Evolutionary conservation across 1,140 invertebrate species (phyloP), one percentile per base, ranked within the genome.

Genomic region (Lepidurus packardi): DNA sequence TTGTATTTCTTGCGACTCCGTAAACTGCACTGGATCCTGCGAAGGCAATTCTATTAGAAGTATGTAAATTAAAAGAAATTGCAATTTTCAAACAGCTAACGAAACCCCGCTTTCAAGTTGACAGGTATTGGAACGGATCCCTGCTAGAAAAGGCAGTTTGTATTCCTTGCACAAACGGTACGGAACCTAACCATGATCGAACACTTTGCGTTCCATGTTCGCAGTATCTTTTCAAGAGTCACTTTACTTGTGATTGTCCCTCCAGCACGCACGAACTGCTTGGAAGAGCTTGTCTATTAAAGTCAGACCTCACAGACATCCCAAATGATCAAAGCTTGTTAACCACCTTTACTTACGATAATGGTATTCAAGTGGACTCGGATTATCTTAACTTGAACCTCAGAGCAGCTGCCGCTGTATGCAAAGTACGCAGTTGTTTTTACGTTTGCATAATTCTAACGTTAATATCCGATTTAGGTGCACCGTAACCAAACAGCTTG

Each of bases 401-500:
- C 81, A 81, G 82, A 77, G 80, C 83, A 82, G 87, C 87, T 21
- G 53, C 21, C 21, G 1, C 53, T 65, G 6, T 65, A n/a, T 65
- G 53, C 53, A 65, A 65, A 65, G 53, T 65, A 65, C 6, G 16
- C 1, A 10, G 7, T 65, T 13, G 21, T 16, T 7, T 11, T 21
- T 7, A 0, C 6, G n/a, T 16, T 7, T 5, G 10, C 13, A 0
- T 13, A n/a, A 21, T 7, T 11, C 7, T 65, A 65, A 65, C 7
- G 53, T 16, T 16, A 21, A 21, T n/a, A 65, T 9, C 53, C 13
- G 8, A 7, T 9, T 80, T 78, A 88, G 85, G 85, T 85, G 79
- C 85, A 85, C 75, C 75, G 81, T 16, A 85, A 89, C 82, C 82
- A 79, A 74, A 87, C 85, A 25, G 88, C 90, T 7, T 93, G 92